phyloP scores from a whole-genome alignment of 2,888 invertebrate genomes.

The Synanthedon andrenaeformis region DNA sequence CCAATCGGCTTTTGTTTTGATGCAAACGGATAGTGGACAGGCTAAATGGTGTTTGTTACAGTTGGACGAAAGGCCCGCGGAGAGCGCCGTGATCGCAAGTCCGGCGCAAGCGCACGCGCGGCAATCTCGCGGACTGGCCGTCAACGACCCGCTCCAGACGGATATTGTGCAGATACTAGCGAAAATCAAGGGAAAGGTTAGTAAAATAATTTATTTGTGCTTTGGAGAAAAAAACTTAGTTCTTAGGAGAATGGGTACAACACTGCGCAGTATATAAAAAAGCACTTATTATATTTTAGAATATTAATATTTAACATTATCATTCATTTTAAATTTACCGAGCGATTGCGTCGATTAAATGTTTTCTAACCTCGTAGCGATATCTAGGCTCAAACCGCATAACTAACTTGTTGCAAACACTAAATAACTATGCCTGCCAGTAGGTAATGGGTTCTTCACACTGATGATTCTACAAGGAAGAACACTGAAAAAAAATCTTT shows the following conservation, averaged over 20 bases:
- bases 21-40: neutral
- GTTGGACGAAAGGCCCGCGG: constrained; percentile 41
- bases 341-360: no score
- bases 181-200: constrained; percentile 77
- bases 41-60: constrained; percentile 8
- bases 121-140: constrained; percentile 7
- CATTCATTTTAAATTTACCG: no score
- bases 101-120: constrained; percentile 11
- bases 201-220: neutral
- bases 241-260: neutral
- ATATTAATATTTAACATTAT: no score
- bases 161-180: constrained; percentile 79
- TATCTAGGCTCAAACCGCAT: no score
- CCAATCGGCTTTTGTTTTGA: no score
- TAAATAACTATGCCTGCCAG: no score
- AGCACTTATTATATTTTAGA: neutral
- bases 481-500: no score
- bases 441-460: no score
- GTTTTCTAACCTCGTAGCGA: no score
- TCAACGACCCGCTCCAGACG: constrained; percentile 57
- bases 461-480: no score
- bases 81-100: constrained; percentile 35
- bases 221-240: neutral
- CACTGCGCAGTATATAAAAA: neutral
- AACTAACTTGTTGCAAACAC: no score